Evolutionary conservation across 2,888 invertebrate genomes (phyloP).

Genomic region (Drosophila barbarae): DNA sequence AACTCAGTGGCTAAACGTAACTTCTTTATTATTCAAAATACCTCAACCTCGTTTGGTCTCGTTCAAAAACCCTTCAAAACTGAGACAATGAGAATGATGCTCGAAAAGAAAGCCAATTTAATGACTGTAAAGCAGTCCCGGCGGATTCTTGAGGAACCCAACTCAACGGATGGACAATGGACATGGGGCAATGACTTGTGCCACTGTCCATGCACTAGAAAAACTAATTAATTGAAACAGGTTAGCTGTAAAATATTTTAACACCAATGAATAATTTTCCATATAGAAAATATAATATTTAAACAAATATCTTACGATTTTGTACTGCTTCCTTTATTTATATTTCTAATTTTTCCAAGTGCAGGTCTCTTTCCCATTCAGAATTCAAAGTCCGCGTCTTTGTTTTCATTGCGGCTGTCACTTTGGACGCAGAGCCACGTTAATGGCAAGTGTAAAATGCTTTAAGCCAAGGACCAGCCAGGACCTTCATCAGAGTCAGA

Average conservation of each 20-base stretch:
- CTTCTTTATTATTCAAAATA: slow-evolving; percentile 61
- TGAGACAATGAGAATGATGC: slow-evolving; percentile 23
- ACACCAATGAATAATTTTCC: too few relatives aligned
- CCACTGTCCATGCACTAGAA: slow-evolving; percentile 22
- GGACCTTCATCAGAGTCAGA: slow-evolving; percentile 26
- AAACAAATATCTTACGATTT: too few relatives aligned
- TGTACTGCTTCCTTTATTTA: background rate
- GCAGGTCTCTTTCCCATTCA: background rate
- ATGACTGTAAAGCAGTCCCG: slow-evolving; percentile 54
- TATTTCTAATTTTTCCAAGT: background rate
- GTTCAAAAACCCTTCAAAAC: slow-evolving; percentile 51
- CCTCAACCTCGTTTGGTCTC: slow-evolving; percentile 28
- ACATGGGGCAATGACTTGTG: slow-evolving; percentile 63
- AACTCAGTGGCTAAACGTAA: background rate
- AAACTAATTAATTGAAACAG: too few relatives aligned
- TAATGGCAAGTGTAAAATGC: slow-evolving; percentile 75
- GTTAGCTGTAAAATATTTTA: too few relatives aligned
- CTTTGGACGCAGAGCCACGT: slow-evolving; percentile 68
- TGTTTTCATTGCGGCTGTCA: slow-evolving; percentile 76
- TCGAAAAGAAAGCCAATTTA: slow-evolving; percentile 73
- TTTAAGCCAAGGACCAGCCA: slow-evolving; percentile 62
- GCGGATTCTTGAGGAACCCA: slow-evolving; percentile 47
- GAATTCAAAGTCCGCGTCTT: slow-evolving; percentile 53
- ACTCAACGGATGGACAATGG: slow-evolving; percentile 46
- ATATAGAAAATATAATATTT: too few relatives aligned